A percentile compares a stretch with the other conserved stretches of the same genome.
These are phyloP conservation scores for Oscheius sp. DNA, from an alignment of 2,888 invertebrate genomes.

Conservation along the genomic window DNA sequence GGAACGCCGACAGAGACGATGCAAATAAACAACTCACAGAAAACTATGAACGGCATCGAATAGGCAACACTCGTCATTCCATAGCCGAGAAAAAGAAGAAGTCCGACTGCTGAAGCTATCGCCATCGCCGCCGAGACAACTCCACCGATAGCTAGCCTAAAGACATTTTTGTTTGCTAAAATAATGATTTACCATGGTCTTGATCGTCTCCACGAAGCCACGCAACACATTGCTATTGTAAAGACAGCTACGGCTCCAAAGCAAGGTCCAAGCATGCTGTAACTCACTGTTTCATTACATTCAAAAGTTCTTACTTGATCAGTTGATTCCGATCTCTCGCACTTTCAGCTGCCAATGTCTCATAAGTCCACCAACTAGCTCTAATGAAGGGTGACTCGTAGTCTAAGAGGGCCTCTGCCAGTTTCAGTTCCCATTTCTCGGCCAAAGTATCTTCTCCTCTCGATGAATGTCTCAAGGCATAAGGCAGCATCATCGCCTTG, in stretches of 20 bases:
- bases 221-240: slow-evolving; percentile 70
- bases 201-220: slow-evolving; percentile 84
- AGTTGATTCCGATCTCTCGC: slow-evolving; percentile 67
- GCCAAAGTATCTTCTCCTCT: slow-evolving; percentile 66
- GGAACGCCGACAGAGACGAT: slow-evolving; percentile 1
- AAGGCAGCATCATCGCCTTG: slow-evolving; percentile 72
- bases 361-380: slow-evolving; percentile 72
- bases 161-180: slow-evolving; percentile 18
- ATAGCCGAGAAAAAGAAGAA: slow-evolving; percentile 86
- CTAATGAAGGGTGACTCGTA: slow-evolving; percentile 60
- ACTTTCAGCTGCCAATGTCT: slow-evolving; percentile 71
- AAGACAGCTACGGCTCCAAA: slow-evolving; percentile 71
- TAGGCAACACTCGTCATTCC: slow-evolving; percentile 73
- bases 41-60: slow-evolving; percentile 73
- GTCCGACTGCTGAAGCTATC: slow-evolving; percentile 87
- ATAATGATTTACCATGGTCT: slow-evolving; percentile 82
- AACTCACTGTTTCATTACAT: slow-evolving; percentile 23
- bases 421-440: slow-evolving; percentile 71
- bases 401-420: slow-evolving; percentile 63
- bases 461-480: slow-evolving; percentile 68
- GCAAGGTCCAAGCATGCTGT: slow-evolving; percentile 70
- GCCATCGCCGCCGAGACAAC: slow-evolving; percentile 92
- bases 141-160: slow-evolving; percentile 78
- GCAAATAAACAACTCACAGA: slow-evolving; percentile 63
- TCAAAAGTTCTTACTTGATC: slow-evolving; percentile 51